Evolutionary conservation across 2,113 vertebrate species (phyloP), one percentile per base, ranked within the genome.

Genomic region (Lophotis ruficrista): DNA sequence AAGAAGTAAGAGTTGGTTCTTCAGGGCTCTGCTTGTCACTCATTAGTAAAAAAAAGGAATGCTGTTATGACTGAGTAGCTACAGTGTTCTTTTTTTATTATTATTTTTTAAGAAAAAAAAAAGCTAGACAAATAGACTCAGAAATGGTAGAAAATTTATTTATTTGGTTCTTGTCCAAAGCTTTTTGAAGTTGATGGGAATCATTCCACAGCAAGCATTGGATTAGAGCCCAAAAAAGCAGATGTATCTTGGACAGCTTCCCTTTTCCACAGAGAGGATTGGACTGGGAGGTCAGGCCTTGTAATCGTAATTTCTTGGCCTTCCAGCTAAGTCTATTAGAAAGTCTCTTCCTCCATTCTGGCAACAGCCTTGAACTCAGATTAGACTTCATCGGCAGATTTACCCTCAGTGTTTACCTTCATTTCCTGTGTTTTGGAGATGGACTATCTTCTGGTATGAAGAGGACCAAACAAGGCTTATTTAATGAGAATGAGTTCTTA

Each of bases 1-100:
- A 97, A 95, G 81, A 97, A 80, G 97, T 98, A 96, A 94, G 95
- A 83, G 48, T 73, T 12, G 10, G 18, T 80, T 79, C 35, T 87
- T 75, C 45, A 53, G 38, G 38, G 19, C 38, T 76, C 16, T 68
- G 28, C 73, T 81, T 76, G 30, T 82, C 64, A 83, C 11, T 89
- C 30, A 50, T 77, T 61, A 76, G 43, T 83, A 18, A 66, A 76
- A 37, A 37, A 58, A 35, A 69, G 4, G 24, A 87, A 82, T 84
- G 25, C 62, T 76, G 30, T 70, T 87, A 78, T 13, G 22, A 56
- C 77, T 38, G 28, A 89, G 64, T 51, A 87, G n/a, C 38, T 60
- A 45, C 18, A 58, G 12, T 48, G 30, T 11, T 90, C 3, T 14
- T 64, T 28, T 47, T 27, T 31, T n/a, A n/a, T n/a, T n/a, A n/a